These are phyloP conservation scores for Drosophila ambigua DNA, from an alignment of 1,140 invertebrate species.

Conservation along the genomic window DNA sequence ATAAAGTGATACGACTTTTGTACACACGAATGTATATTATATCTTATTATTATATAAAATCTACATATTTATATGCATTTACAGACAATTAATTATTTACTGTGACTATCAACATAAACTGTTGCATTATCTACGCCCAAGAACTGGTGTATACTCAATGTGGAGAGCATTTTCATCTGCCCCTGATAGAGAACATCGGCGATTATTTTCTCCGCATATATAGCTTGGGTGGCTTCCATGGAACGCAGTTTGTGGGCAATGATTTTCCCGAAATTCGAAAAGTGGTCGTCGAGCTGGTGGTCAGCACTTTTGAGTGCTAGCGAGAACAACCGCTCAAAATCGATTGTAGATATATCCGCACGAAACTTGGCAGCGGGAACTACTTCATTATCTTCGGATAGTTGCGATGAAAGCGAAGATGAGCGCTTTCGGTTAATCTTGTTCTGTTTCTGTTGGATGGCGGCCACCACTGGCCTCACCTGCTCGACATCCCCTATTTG, in stretches of 20 bases:
- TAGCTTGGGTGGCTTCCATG: slow-evolving; percentile 82
- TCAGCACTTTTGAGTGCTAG: slow-evolving; percentile 71
- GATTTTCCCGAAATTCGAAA: slow-evolving; percentile 83
- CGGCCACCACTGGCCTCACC: slow-evolving; percentile 28
- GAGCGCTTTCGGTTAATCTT: slow-evolving; percentile 63
- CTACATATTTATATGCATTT: slow-evolving; percentile 38
- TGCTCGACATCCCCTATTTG: slow-evolving; percentile 33
- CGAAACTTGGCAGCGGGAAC: slow-evolving; percentile 53
- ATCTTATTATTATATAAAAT: slow-evolving; percentile 60
- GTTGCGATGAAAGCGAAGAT: slow-evolving; percentile 69
- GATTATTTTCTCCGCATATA: slow-evolving; percentile 84
- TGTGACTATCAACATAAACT: slow-evolving; percentile 70
- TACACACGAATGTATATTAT: slow-evolving; percentile 55
- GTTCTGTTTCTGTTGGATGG: slow-evolving; percentile 25
- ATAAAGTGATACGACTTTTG: slow-evolving; percentile 7
- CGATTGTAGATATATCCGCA: slow-evolving; percentile 65
- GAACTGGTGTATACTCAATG: slow-evolving; percentile 74
- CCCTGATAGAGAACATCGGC: slow-evolving; percentile 84
- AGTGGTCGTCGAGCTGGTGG: slow-evolving; percentile 77
- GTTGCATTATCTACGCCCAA: slow-evolving; percentile 71
- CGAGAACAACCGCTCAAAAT: slow-evolving; percentile 72
- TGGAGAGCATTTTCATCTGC: slow-evolving; percentile 83
- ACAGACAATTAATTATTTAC: slow-evolving; percentile 57
- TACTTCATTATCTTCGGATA: slow-evolving; percentile 65
- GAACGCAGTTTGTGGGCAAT: slow-evolving; percentile 83